Percentiles rank a stretch among this genome's conserved stretches.
Evolutionary conservation across 2,113 vertebrate species (phyloP).

Genomic region (Athene noctua): DNA sequence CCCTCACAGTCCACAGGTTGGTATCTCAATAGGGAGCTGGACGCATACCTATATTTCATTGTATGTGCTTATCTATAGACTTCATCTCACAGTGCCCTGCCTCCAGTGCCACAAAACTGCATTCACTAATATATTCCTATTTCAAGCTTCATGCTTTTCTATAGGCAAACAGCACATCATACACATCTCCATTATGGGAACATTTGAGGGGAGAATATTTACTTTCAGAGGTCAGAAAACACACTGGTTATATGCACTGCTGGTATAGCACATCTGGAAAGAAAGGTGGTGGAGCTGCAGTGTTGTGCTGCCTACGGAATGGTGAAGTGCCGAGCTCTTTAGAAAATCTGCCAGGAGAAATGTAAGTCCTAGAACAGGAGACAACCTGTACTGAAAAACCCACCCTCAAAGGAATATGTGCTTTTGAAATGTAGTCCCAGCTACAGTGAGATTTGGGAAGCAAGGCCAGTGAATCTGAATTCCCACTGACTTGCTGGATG

Average conservation of each 20-base stretch:
- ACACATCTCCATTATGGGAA: background rate
- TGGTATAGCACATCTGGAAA: background rate
- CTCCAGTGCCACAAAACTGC: background rate
- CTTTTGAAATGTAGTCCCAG: background rate
- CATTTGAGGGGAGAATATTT: background rate
- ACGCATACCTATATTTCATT: background rate
- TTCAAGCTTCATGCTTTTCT: background rate
- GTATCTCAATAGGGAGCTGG: background rate
- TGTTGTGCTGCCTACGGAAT: background rate
- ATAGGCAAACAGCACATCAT: background rate
- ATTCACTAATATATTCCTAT: background rate
- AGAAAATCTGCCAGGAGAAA: background rate
- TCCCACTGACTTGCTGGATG: background rate
- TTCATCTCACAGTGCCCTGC: rapidly evolving
- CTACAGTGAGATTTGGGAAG: background rate
- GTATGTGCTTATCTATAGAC: background rate
- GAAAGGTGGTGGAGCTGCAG: background rate
- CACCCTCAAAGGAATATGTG: background rate
- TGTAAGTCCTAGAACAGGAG: background rate
- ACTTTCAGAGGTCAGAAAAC: background rate
- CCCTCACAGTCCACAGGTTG: background rate
- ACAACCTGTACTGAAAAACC: background rate
- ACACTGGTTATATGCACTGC: background rate
- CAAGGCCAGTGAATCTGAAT: background rate
- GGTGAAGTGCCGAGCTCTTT: background rate